A percentile compares a stretch with the other conserved stretches of the same genome.
Conservation (phyloP, 2,797 vertebrate genomes). For the Pseudomugil gertrudae region DNA sequence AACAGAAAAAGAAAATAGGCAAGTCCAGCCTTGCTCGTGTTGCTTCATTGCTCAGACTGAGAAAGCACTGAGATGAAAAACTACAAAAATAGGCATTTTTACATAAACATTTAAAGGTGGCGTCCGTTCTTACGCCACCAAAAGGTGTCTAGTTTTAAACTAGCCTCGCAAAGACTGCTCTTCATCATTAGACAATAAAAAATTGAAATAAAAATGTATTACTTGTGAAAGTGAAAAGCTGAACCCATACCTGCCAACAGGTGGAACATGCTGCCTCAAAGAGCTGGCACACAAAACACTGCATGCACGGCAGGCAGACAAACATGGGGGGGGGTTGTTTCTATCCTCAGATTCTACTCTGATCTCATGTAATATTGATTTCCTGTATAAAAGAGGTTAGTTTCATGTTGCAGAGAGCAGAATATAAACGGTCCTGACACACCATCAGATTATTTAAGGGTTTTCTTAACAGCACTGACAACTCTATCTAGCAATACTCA, state of each 20-base stretch:
- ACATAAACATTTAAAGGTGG: constrained; percentile 41
- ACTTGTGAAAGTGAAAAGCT: constrained; percentile 34
- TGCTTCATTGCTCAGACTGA: constrained; percentile 42
- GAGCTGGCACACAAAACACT: constrained; percentile 39
- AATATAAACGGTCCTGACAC: constrained; percentile 10
- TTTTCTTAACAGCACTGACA: constrained; percentile 30
- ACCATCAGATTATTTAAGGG: constrained; percentile 26
- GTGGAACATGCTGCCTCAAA: constrained; percentile 27
- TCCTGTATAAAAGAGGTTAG: constrained; percentile 4
- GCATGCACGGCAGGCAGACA: constrained; percentile 45
- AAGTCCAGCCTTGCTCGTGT: constrained; percentile 18
- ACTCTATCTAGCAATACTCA: background rate
- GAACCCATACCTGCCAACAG: constrained; percentile 45
- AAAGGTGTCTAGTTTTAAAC: constrained; percentile 39
- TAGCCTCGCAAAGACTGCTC: constrained; percentile 44
- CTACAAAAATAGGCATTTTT: constrained; percentile 69
- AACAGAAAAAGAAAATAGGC: background rate
- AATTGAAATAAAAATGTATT: constrained; percentile 28
- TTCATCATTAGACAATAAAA: constrained; percentile 31
- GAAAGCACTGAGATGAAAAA: constrained; percentile 24
- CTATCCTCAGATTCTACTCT: constrained; percentile 34
- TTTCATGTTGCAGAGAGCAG: constrained; percentile 30
- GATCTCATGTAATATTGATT: constrained; percentile 27
- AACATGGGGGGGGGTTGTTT: background rate
- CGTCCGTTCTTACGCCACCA: constrained; percentile 24